Conservation (phyloP, 2,113 vertebrate genomes). For the Anguilla rostrata region DNA sequence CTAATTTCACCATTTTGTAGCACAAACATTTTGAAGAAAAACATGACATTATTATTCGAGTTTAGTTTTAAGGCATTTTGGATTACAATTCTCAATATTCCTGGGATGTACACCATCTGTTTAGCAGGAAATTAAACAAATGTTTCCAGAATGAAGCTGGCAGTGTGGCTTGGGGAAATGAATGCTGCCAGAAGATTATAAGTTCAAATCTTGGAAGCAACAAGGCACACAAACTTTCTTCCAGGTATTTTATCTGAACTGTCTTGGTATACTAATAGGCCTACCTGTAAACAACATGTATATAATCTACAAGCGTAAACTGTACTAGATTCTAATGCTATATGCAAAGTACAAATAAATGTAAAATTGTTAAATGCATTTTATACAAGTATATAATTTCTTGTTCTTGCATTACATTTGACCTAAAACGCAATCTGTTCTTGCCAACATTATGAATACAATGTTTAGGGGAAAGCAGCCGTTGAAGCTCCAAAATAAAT, state of each 20-base stretch:
- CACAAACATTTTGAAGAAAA: neutral
- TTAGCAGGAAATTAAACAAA: neutral
- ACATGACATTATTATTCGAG: neutral
- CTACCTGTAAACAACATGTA: neutral
- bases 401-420: neutral
- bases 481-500: neutral
- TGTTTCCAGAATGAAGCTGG: neutral
- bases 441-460: neutral
- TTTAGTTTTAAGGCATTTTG: conserved; percentile 32
- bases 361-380: neutral
- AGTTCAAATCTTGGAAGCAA: neutral
- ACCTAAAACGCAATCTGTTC: neutral
- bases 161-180: neutral
- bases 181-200: neutral
- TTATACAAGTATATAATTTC: neutral
- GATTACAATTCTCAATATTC: conserved; percentile 38
- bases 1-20: neutral
- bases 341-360: neutral
- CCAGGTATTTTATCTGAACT: neutral
- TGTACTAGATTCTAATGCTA: neutral
- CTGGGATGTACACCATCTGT: neutral
- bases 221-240: neutral
- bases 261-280: neutral
- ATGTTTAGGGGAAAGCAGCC: neutral
- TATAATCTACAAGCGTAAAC: neutral